Percentiles rank a stretch among this genome's conserved stretches.
Conservation (phyloP, 64 coral and sea anemone genomes). For the Cladopsammia gracilis region DNA sequence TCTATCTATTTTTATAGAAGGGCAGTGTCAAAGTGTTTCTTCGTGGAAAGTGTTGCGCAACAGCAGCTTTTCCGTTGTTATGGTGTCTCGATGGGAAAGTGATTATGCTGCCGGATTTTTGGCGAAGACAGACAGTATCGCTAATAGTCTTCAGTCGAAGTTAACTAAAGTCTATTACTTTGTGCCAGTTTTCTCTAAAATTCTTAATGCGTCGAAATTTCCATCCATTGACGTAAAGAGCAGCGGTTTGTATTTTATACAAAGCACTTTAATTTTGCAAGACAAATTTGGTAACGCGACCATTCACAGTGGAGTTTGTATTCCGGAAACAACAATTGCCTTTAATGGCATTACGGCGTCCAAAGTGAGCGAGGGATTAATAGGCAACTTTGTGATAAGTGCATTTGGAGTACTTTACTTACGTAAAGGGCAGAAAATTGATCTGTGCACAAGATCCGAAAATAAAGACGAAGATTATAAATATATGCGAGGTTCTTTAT, state of each 20-base stretch:
- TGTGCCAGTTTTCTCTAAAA: not conserved
- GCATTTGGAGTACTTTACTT: too few species aligned
- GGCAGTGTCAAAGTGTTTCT: too few species aligned
- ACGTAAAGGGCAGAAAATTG: too few species aligned
- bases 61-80: conserved; percentile 35
- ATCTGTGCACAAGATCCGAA: too few species aligned
- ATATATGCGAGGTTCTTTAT: too few species aligned
- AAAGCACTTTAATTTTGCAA: not conserved
- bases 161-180: not conserved
- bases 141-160: not conserved
- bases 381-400: not conserved
- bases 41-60: too few species aligned
- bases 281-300: not conserved
- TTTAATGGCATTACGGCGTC: not conserved
- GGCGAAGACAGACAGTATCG: not conserved
- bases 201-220: not conserved
- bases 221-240: not conserved
- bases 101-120: conserved; percentile 22
- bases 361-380: not conserved
- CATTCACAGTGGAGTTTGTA: not conserved
- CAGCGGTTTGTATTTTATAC: conserved; percentile 19
- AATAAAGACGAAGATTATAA: too few species aligned
- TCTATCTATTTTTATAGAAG: too few species aligned
- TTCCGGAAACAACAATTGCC: not conserved
- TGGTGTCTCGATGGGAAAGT: conserved; percentile 11